Evolutionary conservation across 1,140 invertebrate species (phyloP).

Genomic region (Drosophila chauvacae): DNA sequence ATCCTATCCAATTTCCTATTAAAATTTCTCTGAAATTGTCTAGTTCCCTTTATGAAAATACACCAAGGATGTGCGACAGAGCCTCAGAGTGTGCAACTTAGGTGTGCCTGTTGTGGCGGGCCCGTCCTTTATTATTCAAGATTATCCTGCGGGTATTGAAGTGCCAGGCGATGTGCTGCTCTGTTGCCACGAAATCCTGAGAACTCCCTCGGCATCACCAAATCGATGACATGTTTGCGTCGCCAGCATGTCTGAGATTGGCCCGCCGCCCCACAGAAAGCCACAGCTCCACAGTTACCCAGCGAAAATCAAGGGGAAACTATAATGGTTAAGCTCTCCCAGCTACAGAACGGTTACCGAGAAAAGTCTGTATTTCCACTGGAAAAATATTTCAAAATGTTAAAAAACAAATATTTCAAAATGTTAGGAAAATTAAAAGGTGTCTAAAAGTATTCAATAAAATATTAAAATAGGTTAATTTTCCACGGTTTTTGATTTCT

Average conservation of each 20-base stretch:
- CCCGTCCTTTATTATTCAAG: conserved; percentile 73
- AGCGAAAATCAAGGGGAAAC: conserved; percentile 43
- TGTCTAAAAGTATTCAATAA: too few species aligned
- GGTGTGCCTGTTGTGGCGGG: conserved; percentile 18
- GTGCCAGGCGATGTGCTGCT: conserved; percentile 42
- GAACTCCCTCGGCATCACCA: conserved; percentile 19
- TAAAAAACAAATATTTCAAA: too few species aligned
- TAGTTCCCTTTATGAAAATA: not conserved
- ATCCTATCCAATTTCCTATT: not conserved
- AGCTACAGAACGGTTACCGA: conserved; percentile 1
- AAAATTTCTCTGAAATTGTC: not conserved
- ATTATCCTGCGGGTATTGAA: conserved; percentile 77
- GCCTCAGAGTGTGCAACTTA: not conserved
- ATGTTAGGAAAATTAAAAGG: too few species aligned
- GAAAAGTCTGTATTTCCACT: not conserved
- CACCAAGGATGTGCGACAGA: not conserved
- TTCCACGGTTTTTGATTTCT: too few species aligned
- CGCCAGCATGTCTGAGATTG: conserved; percentile 75
- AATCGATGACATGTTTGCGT: conserved; percentile 80
- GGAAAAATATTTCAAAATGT: not conserved
- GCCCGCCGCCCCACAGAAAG: conserved; percentile 6
- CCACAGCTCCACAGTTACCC: not conserved
- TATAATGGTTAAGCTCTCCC: conserved; percentile 46
- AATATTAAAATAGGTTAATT: too few species aligned
- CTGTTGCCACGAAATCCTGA: conserved; percentile 36